Base-by-base conservation (phyloP, 2,888 invertebrate species). In the Caenorhabditis sp. region DNA sequence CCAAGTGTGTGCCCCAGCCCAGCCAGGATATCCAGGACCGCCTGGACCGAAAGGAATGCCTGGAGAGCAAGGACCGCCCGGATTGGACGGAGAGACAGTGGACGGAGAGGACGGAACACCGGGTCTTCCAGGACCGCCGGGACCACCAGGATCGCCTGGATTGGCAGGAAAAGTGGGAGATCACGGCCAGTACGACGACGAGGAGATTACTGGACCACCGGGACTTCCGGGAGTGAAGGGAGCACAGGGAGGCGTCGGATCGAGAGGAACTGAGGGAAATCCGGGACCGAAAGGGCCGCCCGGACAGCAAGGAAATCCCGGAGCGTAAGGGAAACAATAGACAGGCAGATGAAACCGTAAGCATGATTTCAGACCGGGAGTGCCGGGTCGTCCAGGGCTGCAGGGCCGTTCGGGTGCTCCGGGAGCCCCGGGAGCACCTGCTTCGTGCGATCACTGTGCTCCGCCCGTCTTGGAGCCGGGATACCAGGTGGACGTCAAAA, bases 361-460 rank as follows among this genome's bases (percentile, higher is more conserved):
- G n/a, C 5, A 32, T 26, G 32, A 9, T 73, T 73, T 53, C 58
- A 65, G 76, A 30, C 55, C 55, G 1, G 76, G 76, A 55, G 55
- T 71, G 2, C 41, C 50, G 17, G 76, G 76, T 8, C 58, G 76
- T 22, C 59, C 58, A 15, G 76, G 76, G 11, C 55, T 77, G n/a
- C 70, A 70, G 24, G 76, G 76, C 26, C 53, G 71, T 4, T 53
- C 65, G 7, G 76, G 76, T 13, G 27, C 39, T n/a, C 48, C 71
- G 9, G 76, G 76, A 13, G 53, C 65, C 2, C 76, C 76, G 1
- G 76, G 76, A 52, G 13, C 71, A 0, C 53, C 65, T 2, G 52
- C 71, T 15, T 53, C 65, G 2, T 77, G 76, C 37, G 76, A 77
- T 71, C 76, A 77, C 50, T 77, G 76, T 46, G 71, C 76, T 8